These are phyloP conservation scores for Salarias fasciatus DNA, from an alignment of 2,797 vertebrate species.

Conservation along the genomic window DNA sequence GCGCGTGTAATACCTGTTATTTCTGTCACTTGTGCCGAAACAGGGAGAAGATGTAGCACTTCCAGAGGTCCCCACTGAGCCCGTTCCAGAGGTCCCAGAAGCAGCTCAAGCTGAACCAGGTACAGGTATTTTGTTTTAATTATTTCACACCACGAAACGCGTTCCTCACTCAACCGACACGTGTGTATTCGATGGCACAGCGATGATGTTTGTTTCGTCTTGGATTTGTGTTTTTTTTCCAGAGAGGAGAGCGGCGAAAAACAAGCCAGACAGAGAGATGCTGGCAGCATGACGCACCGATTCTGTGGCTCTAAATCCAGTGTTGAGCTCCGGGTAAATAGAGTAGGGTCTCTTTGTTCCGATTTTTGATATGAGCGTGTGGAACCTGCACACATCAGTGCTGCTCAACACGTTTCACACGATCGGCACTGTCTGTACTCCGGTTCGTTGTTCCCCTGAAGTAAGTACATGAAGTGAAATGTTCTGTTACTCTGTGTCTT, in stretches of 20 bases:
- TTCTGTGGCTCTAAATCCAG: slow-evolving; percentile 22
- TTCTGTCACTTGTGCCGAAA: slow-evolving; percentile 1
- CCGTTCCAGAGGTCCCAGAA: slow-evolving; percentile 77
- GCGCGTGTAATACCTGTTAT: neutral
- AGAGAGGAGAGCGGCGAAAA: slow-evolving; percentile 68
- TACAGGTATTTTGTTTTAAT: slow-evolving; percentile 29
- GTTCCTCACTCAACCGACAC: neutral
- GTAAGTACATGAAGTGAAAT: slow-evolving; percentile 29
- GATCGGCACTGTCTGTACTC: slow-evolving; percentile 38
- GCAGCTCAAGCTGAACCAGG: slow-evolving; percentile 67
- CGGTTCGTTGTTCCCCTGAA: slow-evolving; percentile 20
- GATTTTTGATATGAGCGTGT: slow-evolving; percentile 10
- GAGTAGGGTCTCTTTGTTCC: slow-evolving; percentile 20
- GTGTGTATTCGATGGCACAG: neutral
- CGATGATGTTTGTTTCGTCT: slow-evolving; percentile 26
- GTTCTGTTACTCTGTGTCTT: slow-evolving; percentile 11
- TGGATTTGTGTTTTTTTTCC: slow-evolving; percentile 50
- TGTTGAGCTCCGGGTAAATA: slow-evolving; percentile 7
- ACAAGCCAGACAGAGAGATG: slow-evolving; percentile 71
- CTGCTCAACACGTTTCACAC: slow-evolving; percentile 23
- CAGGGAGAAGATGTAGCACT: slow-evolving; percentile 85
- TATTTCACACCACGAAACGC: neutral
- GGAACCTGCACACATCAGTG: slow-evolving; percentile 20
- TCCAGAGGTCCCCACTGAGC: slow-evolving; percentile 89
- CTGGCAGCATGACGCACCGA: slow-evolving; percentile 63